A percentile compares a stretch with the other conserved stretches of the same genome.
Conservation (phyloP, 2,888 invertebrate genomes). For the Macrosoma leucophasiata region DNA sequence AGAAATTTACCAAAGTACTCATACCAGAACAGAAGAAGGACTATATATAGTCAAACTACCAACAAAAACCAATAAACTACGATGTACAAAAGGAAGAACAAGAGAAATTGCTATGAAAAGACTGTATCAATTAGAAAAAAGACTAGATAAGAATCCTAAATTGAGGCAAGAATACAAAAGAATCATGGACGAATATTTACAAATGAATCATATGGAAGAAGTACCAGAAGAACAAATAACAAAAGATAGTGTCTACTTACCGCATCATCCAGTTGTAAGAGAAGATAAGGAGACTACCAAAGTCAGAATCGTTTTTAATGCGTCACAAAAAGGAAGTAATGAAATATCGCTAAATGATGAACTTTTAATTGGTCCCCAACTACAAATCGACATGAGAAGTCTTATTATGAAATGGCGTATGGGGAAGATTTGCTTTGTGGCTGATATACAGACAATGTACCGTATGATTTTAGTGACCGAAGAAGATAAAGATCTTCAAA, state of each 20-base stretch:
- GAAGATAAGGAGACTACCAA: constrained; percentile 1
- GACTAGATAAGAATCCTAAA: constrained; percentile 5
- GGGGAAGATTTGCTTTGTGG: constrained; percentile 21
- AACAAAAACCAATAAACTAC: constrained; percentile 15
- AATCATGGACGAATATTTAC: constrained; percentile 8
- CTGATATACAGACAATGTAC: constrained; percentile 11
- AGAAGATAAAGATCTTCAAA: constrained; percentile 14
- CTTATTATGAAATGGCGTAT: constrained; percentile 4
- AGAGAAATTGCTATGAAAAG: constrained; percentile 22
- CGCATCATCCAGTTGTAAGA: constrained; percentile 19
- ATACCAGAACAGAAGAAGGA: constrained; percentile 5
- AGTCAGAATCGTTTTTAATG: constrained; percentile 1
- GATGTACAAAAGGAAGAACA: constrained; percentile 20
- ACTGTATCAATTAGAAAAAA: constrained; percentile 22
- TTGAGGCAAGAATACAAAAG: constrained; percentile 1
- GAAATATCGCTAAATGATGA: constrained; percentile 21
- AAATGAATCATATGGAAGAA: constrained; percentile 2
- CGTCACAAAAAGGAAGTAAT: constrained; percentile 2
- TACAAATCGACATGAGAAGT: constrained; percentile 20
- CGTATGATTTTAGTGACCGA: constrained; percentile 3
- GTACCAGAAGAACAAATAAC: constrained; percentile 2
- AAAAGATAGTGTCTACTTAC: constrained; percentile 6
- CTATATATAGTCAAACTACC: constrained; percentile 15
- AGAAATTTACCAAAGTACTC: constrained; percentile 10
- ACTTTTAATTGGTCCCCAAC: constrained; percentile 19